Percentiles rank a stretch among this genome's conserved stretches.
phyloP scores from a whole-genome alignment of 2,797 vertebrate species.

The Petrocephalus schoutedeni region DNA sequence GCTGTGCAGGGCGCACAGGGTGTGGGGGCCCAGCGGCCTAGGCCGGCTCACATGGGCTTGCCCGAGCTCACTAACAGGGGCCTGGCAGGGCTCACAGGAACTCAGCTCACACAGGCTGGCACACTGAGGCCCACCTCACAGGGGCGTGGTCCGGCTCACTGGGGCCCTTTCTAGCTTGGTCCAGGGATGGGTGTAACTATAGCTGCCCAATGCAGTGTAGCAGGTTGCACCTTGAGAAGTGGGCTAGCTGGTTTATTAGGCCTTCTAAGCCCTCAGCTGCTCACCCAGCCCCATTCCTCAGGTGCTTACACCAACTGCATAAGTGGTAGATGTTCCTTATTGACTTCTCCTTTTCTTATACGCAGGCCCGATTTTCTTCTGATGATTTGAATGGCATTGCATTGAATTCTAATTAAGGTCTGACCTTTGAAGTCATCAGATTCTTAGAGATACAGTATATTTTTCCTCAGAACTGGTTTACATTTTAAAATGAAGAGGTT shows the following conservation, averaged over 20 bases:
- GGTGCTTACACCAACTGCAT: not conserved
- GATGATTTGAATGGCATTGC: not conserved
- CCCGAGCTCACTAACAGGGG: too few species aligned
- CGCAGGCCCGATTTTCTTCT: not conserved
- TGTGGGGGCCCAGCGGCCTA: not conserved
- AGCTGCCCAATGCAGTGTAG: not conserved
- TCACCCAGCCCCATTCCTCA: not conserved
- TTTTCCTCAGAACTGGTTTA: not conserved
- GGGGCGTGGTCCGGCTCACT: not conserved
- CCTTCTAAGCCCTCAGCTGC: not conserved
- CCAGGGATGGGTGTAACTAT: not conserved
- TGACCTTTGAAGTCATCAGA: not conserved
- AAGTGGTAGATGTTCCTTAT: not conserved
- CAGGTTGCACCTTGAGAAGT: slow-evolving; percentile 2
- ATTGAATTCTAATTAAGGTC: not conserved
- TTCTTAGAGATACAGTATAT: not conserved
- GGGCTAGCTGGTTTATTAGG: not conserved
- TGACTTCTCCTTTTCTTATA: not conserved
- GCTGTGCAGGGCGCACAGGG: not conserved
- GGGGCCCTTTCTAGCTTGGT: not conserved
- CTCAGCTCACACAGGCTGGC: too few species aligned
- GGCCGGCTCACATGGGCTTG: too few species aligned
- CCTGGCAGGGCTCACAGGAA: too few species aligned
- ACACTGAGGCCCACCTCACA: not conserved
- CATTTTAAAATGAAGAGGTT: not conserved